phyloP scores from a whole-genome alignment of 2,797 vertebrate species.

The Sciaenops ocellatus region DNA sequence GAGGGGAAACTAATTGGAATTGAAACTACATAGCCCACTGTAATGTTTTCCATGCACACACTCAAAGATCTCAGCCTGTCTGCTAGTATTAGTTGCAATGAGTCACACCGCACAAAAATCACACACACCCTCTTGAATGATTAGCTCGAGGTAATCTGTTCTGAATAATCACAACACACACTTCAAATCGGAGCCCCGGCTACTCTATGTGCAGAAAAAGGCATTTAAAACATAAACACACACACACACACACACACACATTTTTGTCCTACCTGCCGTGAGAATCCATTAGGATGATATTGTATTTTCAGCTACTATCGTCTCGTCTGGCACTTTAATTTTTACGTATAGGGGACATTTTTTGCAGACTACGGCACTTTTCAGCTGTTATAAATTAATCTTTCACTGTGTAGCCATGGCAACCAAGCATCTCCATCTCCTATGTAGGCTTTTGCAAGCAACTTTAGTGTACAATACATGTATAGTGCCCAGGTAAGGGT shows the following conservation, averaged over 20 bases:
- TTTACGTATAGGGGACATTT: conserved; percentile 27
- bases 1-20: conserved; percentile 31
- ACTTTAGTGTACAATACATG: not conserved
- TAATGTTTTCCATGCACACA: conserved; percentile 19
- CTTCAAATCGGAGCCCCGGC: not conserved
- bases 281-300: conserved; percentile 37
- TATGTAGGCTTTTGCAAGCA: conserved; percentile 25
- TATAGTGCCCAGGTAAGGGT: not conserved
- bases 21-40: conserved; percentile 16
- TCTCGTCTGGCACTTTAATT: conserved; percentile 31
- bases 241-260: not conserved
- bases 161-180: conserved; percentile 14
- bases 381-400: conserved; percentile 66
- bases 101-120: not conserved
- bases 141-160: conserved; percentile 7
- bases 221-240: not conserved
- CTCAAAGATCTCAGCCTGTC: conserved; percentile 9
- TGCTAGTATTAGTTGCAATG: not conserved
- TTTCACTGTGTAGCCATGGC: conserved; percentile 67
- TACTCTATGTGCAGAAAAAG: not conserved
- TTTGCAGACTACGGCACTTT: conserved; percentile 57
- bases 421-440: conserved; percentile 61
- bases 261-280: not conserved
- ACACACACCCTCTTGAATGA: conserved; percentile 1
- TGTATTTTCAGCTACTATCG: conserved; percentile 44